Evolutionary conservation across 2,888 invertebrate genomes (phyloP), one percentile per base, ranked within the genome.

Genomic region (Diloba caeruleocephala): DNA sequence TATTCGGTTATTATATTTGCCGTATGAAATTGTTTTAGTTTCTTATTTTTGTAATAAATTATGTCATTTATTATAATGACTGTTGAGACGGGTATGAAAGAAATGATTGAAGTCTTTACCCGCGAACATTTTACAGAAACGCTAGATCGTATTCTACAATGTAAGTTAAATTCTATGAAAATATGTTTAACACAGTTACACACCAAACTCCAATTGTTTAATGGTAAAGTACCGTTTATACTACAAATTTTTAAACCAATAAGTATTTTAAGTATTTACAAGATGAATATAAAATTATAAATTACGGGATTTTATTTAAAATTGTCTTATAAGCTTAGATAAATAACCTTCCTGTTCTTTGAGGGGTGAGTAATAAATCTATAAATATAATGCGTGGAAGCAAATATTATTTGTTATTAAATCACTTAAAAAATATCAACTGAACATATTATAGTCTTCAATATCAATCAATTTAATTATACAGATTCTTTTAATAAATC

Each of bases 401-500:
- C 3, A 21, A 21, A 21, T 21, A 2, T 21, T 7, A 21, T 21
- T 21, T 21, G 21, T 21, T 17, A n/a, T n/a, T n/a, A n/a, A n/a
- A n/a, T n/a, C n/a, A n/a, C n/a, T n/a, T n/a, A n/a, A n/a, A n/a
- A n/a, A n/a, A n/a, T n/a, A n/a, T n/a, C n/a, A n/a, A n/a, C n/a
- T n/a, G n/a, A n/a, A 21, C 21, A 5, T 7, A 5, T 3, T 21
- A 4, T 7, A 21, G 7, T 7, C 21, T 21, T 21, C 7, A 21
- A 21, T 21, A 7, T 21, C 21, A 21, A 21, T 7, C 21, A 9
- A n/a, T n/a, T 17, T 8, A 33, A 29, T 71, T 72, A 88, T 31
- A 87, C 37, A 13, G 82, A 55, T 54, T 83, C 82, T 61, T 86
- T 82, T 46, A 91, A 53, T 52, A 90, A 71, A 39, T 87, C 85